These are phyloP conservation scores for Neosilurus mollespiculum DNA, from an alignment of 2,797 vertebrate genomes.

Conservation along the genomic window DNA sequence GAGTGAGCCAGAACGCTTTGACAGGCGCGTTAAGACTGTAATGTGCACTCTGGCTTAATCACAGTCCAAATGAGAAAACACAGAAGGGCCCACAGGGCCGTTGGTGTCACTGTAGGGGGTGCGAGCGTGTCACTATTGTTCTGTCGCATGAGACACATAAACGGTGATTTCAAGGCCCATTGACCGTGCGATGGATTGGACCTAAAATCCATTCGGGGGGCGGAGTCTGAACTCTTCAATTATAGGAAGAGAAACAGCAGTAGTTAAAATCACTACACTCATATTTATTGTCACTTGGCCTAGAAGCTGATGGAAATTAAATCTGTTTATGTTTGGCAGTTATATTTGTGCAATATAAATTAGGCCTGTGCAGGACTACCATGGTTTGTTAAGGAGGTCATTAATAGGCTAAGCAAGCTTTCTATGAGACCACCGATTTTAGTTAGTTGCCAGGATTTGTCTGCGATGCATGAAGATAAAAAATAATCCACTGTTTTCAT, in stretches of 20 bases:
- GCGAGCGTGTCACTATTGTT: constrained; percentile 70
- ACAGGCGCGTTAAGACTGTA: neutral
- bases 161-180: constrained; percentile 78
- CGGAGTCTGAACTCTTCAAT: constrained; percentile 60
- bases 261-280: constrained; percentile 50
- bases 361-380: neutral
- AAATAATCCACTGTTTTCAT: neutral
- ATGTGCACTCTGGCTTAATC: neutral
- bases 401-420: neutral
- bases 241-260: constrained; percentile 56
- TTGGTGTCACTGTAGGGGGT: constrained; percentile 71
- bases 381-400: too few species aligned
- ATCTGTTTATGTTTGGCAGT: neutral
- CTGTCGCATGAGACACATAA: constrained; percentile 67
- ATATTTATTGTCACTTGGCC: neutral
- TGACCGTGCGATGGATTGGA: constrained; percentile 75
- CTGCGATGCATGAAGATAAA: neutral
- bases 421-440: neutral
- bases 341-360: neutral
- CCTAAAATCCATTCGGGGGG: constrained; percentile 63
- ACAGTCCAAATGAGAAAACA: neutral
- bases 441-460: neutral
- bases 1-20: too few species aligned
- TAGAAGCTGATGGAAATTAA: neutral
- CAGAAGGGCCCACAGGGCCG: constrained; percentile 59